Evolutionary conservation across 2,797 vertebrate genomes (phyloP).

Genomic region (Podarcis lilfordi): DNA sequence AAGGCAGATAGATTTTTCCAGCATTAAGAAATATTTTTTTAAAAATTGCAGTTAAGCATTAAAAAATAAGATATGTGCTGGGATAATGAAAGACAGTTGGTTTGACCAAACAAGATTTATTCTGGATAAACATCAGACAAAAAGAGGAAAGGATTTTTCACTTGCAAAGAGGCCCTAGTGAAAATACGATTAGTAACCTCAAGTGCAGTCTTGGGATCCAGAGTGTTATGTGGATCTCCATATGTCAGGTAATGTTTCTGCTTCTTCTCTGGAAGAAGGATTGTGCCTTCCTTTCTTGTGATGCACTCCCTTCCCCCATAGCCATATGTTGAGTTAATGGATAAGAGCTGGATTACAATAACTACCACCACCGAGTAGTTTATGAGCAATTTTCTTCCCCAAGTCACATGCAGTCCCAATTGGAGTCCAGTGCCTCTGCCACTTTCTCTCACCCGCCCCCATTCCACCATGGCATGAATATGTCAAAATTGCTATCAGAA

Average conservation of each 20-base stretch:
- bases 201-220: not conserved
- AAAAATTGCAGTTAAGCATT: not conserved
- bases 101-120: not conserved
- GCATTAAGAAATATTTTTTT: not conserved
- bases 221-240: not conserved
- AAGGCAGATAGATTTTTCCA: not conserved
- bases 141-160: not conserved
- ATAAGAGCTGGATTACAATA: constrained; percentile 2
- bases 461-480: not conserved
- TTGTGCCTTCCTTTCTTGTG: not conserved
- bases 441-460: not conserved
- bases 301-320: not conserved
- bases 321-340: constrained; percentile 6
- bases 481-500: not conserved
- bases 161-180: not conserved
- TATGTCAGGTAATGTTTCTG: not conserved
- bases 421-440: not conserved
- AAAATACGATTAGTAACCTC: constrained; percentile 1
- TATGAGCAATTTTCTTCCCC: not conserved
- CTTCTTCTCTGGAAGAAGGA: not conserved
- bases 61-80: not conserved
- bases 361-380: not conserved
- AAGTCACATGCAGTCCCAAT: not conserved
- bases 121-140: not conserved
- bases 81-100: not conserved